Conservation (phyloP, 2,888 invertebrate genomes). For the Alloscopus bannaensis region DNA sequence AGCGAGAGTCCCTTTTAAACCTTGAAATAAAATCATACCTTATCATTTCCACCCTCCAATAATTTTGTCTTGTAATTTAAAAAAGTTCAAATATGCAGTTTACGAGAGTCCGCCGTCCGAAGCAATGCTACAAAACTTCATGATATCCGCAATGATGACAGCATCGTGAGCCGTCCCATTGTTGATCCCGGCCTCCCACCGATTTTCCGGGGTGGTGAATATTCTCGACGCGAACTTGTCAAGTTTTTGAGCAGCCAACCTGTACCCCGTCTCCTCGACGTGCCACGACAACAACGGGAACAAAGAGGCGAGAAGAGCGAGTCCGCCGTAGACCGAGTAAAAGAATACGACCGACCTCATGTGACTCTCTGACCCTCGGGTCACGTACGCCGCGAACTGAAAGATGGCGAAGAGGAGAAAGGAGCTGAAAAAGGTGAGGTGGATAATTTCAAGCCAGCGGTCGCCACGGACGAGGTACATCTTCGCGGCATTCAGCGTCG, state of each 20-base stretch:
- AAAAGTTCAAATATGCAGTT: too few relatives aligned
- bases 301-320: constrained; percentile 24
- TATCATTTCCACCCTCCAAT: not conserved
- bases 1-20: not conserved
- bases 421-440: constrained; percentile 20
- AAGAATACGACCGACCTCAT: constrained; percentile 4
- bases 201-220: not conserved
- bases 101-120: not conserved
- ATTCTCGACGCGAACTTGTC: constrained; percentile 1
- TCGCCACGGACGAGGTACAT: constrained; percentile 23
- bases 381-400: constrained; percentile 36
- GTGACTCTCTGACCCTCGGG: constrained; percentile 32
- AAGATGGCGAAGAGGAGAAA: constrained; percentile 33
- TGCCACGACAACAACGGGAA: constrained; percentile 32
- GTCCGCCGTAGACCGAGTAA: constrained; percentile 25
- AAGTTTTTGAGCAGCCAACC: not conserved
- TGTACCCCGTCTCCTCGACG: constrained; percentile 7
- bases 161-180: constrained; percentile 39
- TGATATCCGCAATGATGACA: not conserved
- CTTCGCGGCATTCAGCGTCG: constrained; percentile 24
- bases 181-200: not conserved
- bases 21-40: not conserved
- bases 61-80: not conserved
- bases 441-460: constrained; percentile 35
- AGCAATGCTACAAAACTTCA: not conserved